Evolutionary conservation across 2,888 invertebrate species (phyloP).

Genomic region (Alloplasta piceator): DNA sequence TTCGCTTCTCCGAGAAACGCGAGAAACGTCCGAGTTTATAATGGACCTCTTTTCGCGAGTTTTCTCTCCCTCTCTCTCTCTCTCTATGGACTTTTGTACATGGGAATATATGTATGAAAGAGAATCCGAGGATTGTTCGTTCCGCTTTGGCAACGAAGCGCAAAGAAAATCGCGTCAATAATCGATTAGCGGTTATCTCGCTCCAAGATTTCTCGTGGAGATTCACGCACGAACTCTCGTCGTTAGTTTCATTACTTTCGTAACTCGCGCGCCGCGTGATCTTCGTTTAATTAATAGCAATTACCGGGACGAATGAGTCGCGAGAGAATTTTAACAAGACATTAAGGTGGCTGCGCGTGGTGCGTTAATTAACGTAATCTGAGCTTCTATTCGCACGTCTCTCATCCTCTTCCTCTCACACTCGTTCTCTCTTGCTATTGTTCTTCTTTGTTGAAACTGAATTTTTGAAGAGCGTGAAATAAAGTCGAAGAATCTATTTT

Average conservation of each 20-base stretch:
- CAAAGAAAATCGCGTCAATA: constrained; percentile 12
- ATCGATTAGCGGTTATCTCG: constrained; percentile 39
- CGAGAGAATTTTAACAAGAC: constrained; percentile 61
- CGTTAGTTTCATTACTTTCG: constrained; percentile 40
- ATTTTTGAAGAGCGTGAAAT: no score
- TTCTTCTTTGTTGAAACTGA: background rate
- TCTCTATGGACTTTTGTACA: background rate
- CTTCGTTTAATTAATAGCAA: constrained; percentile 56
- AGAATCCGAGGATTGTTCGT: no score
- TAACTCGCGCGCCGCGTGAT: constrained; percentile 12
- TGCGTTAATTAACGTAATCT: constrained; percentile 48
- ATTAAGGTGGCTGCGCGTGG: constrained; percentile 39
- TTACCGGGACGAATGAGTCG: constrained; percentile 12
- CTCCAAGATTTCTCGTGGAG: constrained; percentile 29
- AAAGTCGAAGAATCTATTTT: no score
- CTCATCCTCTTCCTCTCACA: background rate
- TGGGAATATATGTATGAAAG: background rate
- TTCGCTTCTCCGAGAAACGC: constrained; percentile 58
- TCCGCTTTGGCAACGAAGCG: no score
- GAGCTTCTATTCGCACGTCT: background rate
- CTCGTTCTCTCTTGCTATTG: constrained; percentile 1
- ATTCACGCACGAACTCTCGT: constrained; percentile 36
- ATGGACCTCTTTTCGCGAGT: background rate
- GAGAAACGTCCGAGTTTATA: no score
- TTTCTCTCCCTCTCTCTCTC: background rate